phyloP scores from a whole-genome alignment of 2,888 invertebrate species.

The Hypena proboscidalis region DNA sequence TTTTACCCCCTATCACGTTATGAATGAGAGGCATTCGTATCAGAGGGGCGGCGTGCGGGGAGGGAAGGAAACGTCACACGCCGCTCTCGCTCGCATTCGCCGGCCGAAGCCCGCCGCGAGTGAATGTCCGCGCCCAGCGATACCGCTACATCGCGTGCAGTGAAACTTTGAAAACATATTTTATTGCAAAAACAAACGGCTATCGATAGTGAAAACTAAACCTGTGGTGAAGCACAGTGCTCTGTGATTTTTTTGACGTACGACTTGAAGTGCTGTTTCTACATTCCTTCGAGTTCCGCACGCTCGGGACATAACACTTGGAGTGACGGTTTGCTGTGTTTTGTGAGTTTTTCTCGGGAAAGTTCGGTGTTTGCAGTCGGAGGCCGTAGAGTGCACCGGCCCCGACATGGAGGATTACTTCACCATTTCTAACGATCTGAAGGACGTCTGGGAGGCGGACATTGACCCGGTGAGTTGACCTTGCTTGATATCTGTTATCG shows the following conservation, averaged over 20 bases:
- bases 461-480: constrained; percentile 91
- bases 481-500: constrained; percentile 69
- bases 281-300: constrained; percentile 61
- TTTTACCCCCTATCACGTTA: constrained; percentile 74
- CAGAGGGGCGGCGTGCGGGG: constrained; percentile 32
- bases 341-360: constrained; percentile 63
- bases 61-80: constrained; percentile 45
- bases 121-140: constrained; percentile 44
- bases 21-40: constrained; percentile 72
- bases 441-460: constrained; percentile 93
- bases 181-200: constrained; percentile 76
- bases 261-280: constrained; percentile 56
- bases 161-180: constrained; percentile 70
- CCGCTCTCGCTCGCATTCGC: constrained; percentile 68
- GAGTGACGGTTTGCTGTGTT: constrained; percentile 74
- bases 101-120: constrained; percentile 67
- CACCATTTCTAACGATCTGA: constrained; percentile 90
- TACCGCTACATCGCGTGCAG: constrained; percentile 67
- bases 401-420: constrained; percentile 90
- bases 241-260: constrained; percentile 53
- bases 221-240: constrained; percentile 74
- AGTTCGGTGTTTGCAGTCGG: constrained; percentile 64
- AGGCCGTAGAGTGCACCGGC: constrained; percentile 67
- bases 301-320: constrained; percentile 59
- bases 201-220: constrained; percentile 77